A percentile compares a stretch with the other conserved stretches of the same genome.
Conservation (phyloP, 2,113 vertebrate species). For the Pedetes capensis region DNA sequence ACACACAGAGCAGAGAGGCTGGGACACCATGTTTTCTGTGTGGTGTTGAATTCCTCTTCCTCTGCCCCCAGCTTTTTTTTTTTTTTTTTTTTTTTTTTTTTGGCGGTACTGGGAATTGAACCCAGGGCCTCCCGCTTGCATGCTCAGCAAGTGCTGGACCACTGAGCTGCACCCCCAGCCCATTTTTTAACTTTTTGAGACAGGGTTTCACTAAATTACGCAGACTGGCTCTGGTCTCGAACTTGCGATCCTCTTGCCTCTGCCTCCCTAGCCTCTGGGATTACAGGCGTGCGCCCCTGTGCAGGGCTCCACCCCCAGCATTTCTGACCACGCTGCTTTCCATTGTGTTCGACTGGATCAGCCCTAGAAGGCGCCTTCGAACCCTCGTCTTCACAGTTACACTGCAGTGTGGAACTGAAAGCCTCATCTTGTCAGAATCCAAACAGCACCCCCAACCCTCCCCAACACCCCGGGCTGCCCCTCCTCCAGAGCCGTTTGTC, state of each 20-base stretch:
- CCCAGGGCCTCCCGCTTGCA: background rate
- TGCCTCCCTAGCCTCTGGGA: too few species aligned
- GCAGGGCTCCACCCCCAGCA: background rate
- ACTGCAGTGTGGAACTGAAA: background rate
- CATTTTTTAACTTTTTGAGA: too few species aligned
- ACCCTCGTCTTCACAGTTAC: too few species aligned
- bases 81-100: background rate
- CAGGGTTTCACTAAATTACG: too few species aligned
- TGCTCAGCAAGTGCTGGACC: too few species aligned
- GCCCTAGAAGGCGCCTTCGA: background rate
- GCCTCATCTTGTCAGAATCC: background rate
- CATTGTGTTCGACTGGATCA: accelerated
- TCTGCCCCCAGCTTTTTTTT: background rate
- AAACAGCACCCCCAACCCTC: background rate
- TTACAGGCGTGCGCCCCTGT: background rate
- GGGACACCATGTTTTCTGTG: background rate
- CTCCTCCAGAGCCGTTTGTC: too few species aligned
- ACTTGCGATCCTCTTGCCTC: too few species aligned
- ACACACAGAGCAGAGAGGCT: background rate
- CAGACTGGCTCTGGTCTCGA: too few species aligned
- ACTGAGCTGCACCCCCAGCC: too few species aligned
- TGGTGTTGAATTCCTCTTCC: background rate
- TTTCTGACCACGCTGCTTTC: background rate
- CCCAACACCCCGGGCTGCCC: background rate
- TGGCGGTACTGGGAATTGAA: background rate